Base-by-base conservation (phyloP, 1,140 invertebrate species). In the Tetramorium alpestre region DNA sequence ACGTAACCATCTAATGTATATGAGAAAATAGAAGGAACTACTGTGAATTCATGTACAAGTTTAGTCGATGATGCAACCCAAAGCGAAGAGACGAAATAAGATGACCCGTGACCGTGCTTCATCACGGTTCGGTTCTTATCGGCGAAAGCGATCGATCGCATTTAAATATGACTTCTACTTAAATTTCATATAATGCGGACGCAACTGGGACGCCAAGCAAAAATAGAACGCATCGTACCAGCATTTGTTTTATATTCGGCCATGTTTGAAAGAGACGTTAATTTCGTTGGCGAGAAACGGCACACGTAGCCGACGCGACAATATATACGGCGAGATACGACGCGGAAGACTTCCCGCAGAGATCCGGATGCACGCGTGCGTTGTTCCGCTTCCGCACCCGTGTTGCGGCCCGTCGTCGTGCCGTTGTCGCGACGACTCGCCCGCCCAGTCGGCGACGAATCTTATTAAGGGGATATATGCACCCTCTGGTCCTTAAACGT, bases 121-220 rank as follows among this genome's bases (percentile, higher is more conserved):
- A 76, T 60, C 54, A 33, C 8, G 49, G 28, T 13, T 51, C 28
- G 60, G n/a, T 11, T 67, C 41, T 80, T 80, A 80, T 65, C 60
- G 76, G 75, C 38, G 80, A 82, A 60, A 82, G 41, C 69, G 25
- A 84, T 84, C 80, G 80, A 84, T 84, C 54, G 69, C 54, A 84
- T 84, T 84, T 84, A 84, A 84, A 84, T 84, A 84, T 84, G 80
- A 75, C 69, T 84, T 60, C 41, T 56, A 84, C 69, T 84, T 84
- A 84, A 84, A 84, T 84, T 84, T 84, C 69, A 84, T 75, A 54
- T 84, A 84, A 84, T 84, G 44, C 28, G 54, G 80, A 75, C 80
- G 41, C 69, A 75, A 84, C 69, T 84, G 54, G 80, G 69, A n/a
- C 80, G 69, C 80, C 41, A 69, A 3, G 41, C 44, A n/a, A 78